phyloP scores from a whole-genome alignment of 2,888 invertebrate genomes.

The Parelbella ahira region DNA sequence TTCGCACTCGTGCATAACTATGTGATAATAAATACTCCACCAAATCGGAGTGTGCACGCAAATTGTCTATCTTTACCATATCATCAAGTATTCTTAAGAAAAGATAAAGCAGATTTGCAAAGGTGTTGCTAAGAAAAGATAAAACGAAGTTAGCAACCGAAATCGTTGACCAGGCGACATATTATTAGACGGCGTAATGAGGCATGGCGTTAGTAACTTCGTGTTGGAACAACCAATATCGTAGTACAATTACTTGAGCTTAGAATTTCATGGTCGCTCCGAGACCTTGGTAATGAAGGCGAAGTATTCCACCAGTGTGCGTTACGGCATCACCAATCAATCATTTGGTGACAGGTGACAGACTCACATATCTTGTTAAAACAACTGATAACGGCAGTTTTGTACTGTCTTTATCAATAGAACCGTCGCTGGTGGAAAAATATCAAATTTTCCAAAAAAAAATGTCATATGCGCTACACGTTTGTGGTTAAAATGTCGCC shows the following conservation, averaged over 20 bases:
- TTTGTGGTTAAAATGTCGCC: no score
- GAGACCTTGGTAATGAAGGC: constrained; percentile 40
- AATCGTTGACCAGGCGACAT: no score
- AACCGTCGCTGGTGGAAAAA: constrained; percentile 11
- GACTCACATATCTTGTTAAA: constrained; percentile 39
- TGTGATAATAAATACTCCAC: no score
- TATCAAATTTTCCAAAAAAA: constrained; percentile 12
- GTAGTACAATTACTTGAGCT: constrained; percentile 7
- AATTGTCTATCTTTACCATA: no score
- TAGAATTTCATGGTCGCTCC: constrained; percentile 27
- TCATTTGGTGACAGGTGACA: constrained; percentile 55
- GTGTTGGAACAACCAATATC: constrained; percentile 2
- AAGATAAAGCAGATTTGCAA: no score
- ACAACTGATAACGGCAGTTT: constrained; percentile 49
- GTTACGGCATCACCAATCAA: constrained; percentile 59
- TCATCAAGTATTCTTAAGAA: no score
- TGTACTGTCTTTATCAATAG: constrained; percentile 27
- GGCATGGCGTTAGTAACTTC: constrained; percentile 18
- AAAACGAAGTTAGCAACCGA: no score
- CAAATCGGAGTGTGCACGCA: no score
- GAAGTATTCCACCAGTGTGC: constrained; percentile 52
- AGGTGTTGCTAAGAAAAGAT: no score
- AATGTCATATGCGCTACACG: no score
- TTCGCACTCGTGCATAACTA: no score
- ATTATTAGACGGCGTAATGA: no score